Evolutionary conservation across 2,888 invertebrate genomes (phyloP), one percentile per base, ranked within the genome.

Genomic region (Thumatha senex): DNA sequence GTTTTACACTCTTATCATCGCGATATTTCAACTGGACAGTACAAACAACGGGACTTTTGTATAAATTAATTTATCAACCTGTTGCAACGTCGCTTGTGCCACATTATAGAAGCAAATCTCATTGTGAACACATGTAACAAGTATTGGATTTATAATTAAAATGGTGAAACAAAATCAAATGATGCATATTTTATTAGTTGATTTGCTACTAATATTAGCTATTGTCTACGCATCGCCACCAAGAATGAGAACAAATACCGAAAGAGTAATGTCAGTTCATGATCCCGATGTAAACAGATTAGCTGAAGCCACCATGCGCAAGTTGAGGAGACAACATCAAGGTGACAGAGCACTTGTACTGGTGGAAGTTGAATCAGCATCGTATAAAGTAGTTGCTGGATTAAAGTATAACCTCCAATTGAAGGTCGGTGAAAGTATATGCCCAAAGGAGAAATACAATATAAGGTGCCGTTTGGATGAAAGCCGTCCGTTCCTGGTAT

Each of bases 51-150:
- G 33, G 15, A 33, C 3, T 10, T 18, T 1, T 12, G 12, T 9
- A 2, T 10, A 18, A n/a, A 36, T 36, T 36, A 10, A 33, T 15
- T 33, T 43, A 34, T 34, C 12, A 43, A 43, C 4, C 42, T n/a
- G 18, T 12, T 34, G 15, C 33, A 34, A 33, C 15, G 7, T 18
- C 33, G 18, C n/a, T 7, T 7, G 8, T 10, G n/a, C 31, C 11
- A 42, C 14, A 31, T 9, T 24, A 18, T 15, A 43, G 34, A 15
- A 9, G 12, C 12, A 18, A 18, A n/a, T 40, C n/a, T 15, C 5
- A 7, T 11, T 11, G 10, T 10, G 33, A 42, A 42, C 18, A 71
- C 63, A 64, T 48, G 58, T 56, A 63, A 58, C 65, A 65, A 58
- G 55, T 78, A 77, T 34, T 15, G 10, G 15, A 15, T 15, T 18